Percentiles rank a stretch among this genome's conserved stretches.
These are phyloP conservation scores for Apotomis betuletana DNA, from an alignment of 2,888 invertebrate species.

Conservation along the genomic window DNA sequence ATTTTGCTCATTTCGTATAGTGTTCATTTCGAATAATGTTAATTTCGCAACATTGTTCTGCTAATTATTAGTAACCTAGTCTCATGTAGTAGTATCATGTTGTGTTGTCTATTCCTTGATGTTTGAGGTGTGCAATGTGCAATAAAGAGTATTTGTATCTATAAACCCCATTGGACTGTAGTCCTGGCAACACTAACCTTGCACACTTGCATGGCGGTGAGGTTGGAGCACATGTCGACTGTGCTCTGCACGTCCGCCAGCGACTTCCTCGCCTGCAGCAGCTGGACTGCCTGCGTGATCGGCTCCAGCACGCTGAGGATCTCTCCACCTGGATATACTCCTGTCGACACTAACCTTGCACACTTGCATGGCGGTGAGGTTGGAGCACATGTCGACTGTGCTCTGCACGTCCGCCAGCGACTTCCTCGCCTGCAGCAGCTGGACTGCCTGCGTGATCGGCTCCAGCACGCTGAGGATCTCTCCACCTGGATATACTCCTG, in stretches of 20 bases:
- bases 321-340: conserved; percentile 57
- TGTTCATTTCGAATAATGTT: too few species aligned
- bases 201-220: conserved; percentile 94
- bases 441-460: conserved; percentile 98
- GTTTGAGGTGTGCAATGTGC: too few species aligned
- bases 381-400: conserved; percentile 96
- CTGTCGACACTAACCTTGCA: conserved; percentile 83
- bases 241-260: conserved; percentile 96
- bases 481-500: too few species aligned
- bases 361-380: conserved; percentile 94
- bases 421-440: conserved; percentile 97
- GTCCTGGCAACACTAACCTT: conserved; percentile 78
- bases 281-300: conserved; percentile 96
- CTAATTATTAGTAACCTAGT: too few species aligned
- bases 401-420: conserved; percentile 96
- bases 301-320: conserved; percentile 72
- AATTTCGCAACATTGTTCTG: too few species aligned
- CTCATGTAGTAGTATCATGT: too few species aligned
- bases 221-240: conserved; percentile 95
- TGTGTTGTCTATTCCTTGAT: too few species aligned
- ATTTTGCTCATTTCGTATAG: too few species aligned
- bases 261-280: conserved; percentile 96
- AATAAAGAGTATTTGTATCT: too few species aligned
- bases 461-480: too few species aligned
- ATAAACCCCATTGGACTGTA: too few species aligned